Evolutionary conservation across 2,888 invertebrate species (phyloP).

Genomic region (Sinodicranocentrus sp.): DNA sequence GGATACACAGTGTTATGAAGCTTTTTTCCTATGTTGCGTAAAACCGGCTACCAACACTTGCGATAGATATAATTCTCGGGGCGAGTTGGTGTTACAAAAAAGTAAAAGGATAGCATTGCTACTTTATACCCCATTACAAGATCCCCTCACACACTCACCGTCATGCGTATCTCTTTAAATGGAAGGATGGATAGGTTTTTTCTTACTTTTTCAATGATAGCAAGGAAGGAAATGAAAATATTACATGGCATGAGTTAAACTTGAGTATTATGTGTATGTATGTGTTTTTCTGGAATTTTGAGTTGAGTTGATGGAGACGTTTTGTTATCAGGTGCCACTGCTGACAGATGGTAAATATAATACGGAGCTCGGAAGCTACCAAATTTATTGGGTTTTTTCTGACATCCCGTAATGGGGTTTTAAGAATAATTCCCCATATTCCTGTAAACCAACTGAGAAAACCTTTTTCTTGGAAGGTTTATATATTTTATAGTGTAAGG

Average conservation of each 20-base stretch:
- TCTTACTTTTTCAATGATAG: not conserved
- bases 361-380: conserved; percentile 48
- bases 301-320: conserved; percentile 71
- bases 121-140: too few species aligned
- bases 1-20: too few species aligned
- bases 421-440: conserved; percentile 26
- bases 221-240: conserved; percentile 20
- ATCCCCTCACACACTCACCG: too few species aligned
- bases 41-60: too few species aligned
- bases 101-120: not conserved
- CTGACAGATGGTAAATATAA: conserved; percentile 74
- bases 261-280: not conserved
- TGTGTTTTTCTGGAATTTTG: conserved; percentile 21
- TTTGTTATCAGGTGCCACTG: conserved; percentile 71
- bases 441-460: not conserved
- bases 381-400: conserved; percentile 45
- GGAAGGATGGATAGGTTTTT: conserved; percentile 1
- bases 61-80: too few species aligned
- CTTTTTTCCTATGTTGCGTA: too few species aligned
- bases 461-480: too few species aligned
- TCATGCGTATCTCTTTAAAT: too few species aligned
- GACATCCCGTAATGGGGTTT: conserved; percentile 41
- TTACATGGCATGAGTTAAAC: conserved; percentile 10
- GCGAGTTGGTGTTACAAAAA: too few species aligned
- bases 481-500: too few species aligned